These are phyloP conservation scores for Oryzias melastigma DNA, from an alignment of 2,113 vertebrate genomes.

Conservation along the genomic window DNA sequence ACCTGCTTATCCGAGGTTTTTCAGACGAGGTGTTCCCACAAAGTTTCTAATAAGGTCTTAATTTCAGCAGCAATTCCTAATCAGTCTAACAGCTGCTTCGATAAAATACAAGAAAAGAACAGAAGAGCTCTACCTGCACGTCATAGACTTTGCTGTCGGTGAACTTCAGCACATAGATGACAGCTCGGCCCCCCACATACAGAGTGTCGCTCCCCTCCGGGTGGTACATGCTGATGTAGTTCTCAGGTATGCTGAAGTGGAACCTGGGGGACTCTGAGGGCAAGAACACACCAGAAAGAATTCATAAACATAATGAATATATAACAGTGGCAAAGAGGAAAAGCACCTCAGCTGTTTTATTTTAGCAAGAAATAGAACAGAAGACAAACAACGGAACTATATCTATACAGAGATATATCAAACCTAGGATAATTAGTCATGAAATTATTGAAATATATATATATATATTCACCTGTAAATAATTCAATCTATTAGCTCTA, in stretches of 20 bases:
- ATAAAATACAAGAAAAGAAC: neutral
- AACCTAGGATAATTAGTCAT: no score
- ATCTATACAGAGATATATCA: no score
- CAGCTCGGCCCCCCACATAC: slow-evolving; percentile 75
- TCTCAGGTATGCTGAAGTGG: slow-evolving; percentile 72
- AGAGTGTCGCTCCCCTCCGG: slow-evolving; percentile 73
- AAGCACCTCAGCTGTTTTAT: no score
- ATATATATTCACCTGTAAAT: no score
- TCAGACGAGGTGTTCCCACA: neutral
- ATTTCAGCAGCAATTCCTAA: neutral
- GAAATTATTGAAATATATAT: no score
- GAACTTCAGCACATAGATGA: slow-evolving; percentile 75
- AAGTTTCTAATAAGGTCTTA: neutral
- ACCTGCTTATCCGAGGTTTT: neutral
- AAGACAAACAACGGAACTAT: no score
- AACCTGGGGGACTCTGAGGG: slow-evolving; percentile 70
- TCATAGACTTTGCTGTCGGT: slow-evolving; percentile 65
- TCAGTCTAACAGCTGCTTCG: neutral
- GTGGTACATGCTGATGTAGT: slow-evolving; percentile 77
- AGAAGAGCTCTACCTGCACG: slow-evolving; percentile 58
- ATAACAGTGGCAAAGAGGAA: no score
- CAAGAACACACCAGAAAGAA: slow-evolving; percentile 3
- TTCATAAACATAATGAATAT: no score
- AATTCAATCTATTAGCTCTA: no score
- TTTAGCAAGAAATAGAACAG: no score